Evolutionary conservation across 2,113 vertebrate genomes (phyloP), one percentile per base, ranked within the genome.

Genomic region (Melanocharis versteri): DNA sequence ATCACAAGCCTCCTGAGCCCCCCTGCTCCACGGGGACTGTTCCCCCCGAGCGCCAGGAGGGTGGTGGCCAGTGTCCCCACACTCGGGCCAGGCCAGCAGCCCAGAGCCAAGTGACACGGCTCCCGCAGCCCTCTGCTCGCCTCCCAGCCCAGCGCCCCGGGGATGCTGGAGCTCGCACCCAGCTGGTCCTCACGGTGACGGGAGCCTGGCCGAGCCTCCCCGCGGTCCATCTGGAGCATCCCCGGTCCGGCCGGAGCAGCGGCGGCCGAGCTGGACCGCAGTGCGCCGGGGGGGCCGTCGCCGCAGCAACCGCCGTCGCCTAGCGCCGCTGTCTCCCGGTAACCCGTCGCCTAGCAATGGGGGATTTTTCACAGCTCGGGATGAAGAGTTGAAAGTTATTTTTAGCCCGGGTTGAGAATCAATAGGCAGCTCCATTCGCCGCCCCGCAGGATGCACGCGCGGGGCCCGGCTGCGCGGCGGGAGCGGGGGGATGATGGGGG

Each of bases 341-440:
- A 98, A 98, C 98, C 60, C 39, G 98, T 98, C 95, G 97, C 98
- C 95, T 98, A 98, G 98, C 97, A 97, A 98, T 98, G 94, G 96
- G 97, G 96, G 97, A 94, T 97, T 97, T 97, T 96, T 97, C 97
- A 54, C 94, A 87, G 98, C 94, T 97, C 97, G 92, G 97, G 97
- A 97, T 97, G 94, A 90, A 97, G 96, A 94, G 95, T 96, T 95
- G 92, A 92, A 72, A 81, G 97, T 96, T 98, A 98, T 98, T 98
- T 98, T 98, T 98, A 98, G 98, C 96, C 90, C 17, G 23, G 45
- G 80, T 78, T 95, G 91, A 51, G 89, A 96, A 97, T 98, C 97
- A 97, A 96, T 96, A 94, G 85, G 96, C 97, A 96, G 97, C 95
- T 97, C 97, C 97, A 87, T 97, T 96, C 71, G 44, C 93, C 76